phyloP scores from a whole-genome alignment of 2,888 invertebrate genomes.

The Rhynchonema sp. region DNA sequence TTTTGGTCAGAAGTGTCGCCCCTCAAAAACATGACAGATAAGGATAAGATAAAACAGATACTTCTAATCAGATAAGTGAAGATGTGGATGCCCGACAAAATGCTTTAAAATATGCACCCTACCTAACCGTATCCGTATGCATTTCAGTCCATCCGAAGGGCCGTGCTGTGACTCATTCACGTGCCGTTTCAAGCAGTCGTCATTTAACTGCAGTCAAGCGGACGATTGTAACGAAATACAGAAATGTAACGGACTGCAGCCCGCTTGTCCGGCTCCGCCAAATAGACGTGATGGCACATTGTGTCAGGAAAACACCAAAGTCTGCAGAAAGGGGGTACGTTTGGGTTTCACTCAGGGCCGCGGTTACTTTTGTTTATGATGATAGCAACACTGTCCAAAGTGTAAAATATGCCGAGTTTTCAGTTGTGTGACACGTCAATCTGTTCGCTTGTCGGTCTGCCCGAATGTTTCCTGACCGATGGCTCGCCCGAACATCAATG shows the following conservation, averaged over 20 bases:
- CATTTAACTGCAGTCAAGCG: conserved; percentile 67
- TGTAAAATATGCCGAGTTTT: background rate
- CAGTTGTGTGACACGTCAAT: conserved; percentile 77
- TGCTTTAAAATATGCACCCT: too few species aligned
- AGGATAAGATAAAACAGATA: too few species aligned
- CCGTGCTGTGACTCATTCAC: conserved; percentile 66
- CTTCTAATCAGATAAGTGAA: too few species aligned
- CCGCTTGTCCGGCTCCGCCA: conserved; percentile 55
- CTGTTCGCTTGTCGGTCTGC: conserved; percentile 77
- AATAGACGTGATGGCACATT: conserved; percentile 74
- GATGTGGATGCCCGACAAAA: too few species aligned
- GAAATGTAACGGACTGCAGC: background rate
- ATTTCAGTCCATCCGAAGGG: conserved; percentile 73
- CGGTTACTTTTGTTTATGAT: background rate
- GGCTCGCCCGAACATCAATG: conserved; percentile 48
- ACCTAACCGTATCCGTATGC: too few species aligned
- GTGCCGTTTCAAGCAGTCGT: conserved; percentile 53
- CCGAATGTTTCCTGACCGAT: conserved; percentile 78
- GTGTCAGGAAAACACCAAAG: conserved; percentile 83
- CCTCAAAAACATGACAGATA: too few species aligned
- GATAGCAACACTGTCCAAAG: too few species aligned
- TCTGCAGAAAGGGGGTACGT: conserved; percentile 83
- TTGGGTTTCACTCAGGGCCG: background rate
- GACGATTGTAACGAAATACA: conserved; percentile 56
- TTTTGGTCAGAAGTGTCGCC: too few species aligned